Evolutionary conservation across 2,797 vertebrate genomes (phyloP).

Genomic region (Notamacropus eugenii): DNA sequence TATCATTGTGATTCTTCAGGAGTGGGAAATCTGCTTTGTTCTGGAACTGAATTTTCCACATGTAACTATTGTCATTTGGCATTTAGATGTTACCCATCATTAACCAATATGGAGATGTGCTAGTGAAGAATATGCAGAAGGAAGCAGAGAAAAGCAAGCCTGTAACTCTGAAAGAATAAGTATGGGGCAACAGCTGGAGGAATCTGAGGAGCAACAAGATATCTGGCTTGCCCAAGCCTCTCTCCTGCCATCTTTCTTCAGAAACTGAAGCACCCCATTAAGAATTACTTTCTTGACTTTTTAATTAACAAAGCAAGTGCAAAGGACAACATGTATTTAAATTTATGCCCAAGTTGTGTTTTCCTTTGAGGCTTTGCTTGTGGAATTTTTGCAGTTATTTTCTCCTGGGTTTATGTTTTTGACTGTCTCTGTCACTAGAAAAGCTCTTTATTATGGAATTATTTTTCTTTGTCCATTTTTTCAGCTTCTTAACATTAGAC

Average conservation of each 20-base stretch:
- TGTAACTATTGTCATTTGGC: constrained; percentile 40
- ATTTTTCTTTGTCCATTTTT: not conserved
- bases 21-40: not conserved
- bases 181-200: constrained; percentile 73
- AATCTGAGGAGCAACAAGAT: not conserved
- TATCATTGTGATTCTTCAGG: not conserved
- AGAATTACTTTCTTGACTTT: not conserved
- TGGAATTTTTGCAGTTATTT: not conserved
- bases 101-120: constrained; percentile 84
- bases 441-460: not conserved
- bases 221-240: not conserved
- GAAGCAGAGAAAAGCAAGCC: constrained; percentile 72
- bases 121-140: constrained; percentile 84
- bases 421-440: no score
- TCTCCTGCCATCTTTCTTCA: not conserved
- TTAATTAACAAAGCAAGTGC: not conserved
- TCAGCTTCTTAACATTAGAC: no score
- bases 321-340: not conserved
- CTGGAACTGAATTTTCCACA: not conserved
- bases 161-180: constrained; percentile 85
- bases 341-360: not conserved
- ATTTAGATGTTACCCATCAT: constrained; percentile 91
- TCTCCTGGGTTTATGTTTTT: no score
- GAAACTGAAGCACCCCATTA: no score
- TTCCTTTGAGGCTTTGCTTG: not conserved